Percentiles rank a stretch among this genome's conserved stretches.
These are phyloP conservation scores for Verasper variegatus DNA, from an alignment of 2,113 vertebrate species.

Conservation along the genomic window DNA sequence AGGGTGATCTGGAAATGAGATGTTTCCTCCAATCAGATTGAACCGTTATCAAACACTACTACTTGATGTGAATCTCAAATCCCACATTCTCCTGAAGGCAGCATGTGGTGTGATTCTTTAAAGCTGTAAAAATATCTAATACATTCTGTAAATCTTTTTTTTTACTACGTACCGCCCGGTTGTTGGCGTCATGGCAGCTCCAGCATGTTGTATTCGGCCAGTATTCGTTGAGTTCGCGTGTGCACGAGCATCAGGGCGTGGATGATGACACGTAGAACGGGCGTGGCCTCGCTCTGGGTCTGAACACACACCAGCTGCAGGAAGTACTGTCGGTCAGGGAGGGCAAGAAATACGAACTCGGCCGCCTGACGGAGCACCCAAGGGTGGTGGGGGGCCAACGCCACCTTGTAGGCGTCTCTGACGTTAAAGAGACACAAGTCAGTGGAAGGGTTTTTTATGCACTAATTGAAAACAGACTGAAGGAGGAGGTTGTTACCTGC, in stretches of 20 bases:
- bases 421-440: not conserved
- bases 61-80: no score
- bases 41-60: no score
- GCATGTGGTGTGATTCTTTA: slow-evolving; percentile 6
- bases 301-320: slow-evolving; percentile 80
- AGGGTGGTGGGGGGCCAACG: slow-evolving; percentile 84
- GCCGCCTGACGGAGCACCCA: slow-evolving; percentile 85
- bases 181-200: slow-evolving; percentile 61
- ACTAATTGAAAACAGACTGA: no score
- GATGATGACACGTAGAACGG: slow-evolving; percentile 72
- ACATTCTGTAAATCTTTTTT: not conserved
- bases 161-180: not conserved
- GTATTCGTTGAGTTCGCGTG: slow-evolving; percentile 54
- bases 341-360: slow-evolving; percentile 82
- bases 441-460: not conserved
- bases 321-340: slow-evolving; percentile 81
- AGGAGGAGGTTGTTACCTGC: slow-evolving; percentile 49
- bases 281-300: slow-evolving; percentile 60
- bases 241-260: slow-evolving; percentile 54
- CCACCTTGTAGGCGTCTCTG: slow-evolving; percentile 82
- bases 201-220: slow-evolving; percentile 54
- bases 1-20: no score
- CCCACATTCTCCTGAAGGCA: slow-evolving; percentile 11
- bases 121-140: not conserved
- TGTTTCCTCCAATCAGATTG: no score